Evolutionary conservation across 2,113 vertebrate species (phyloP).

Genomic region (Zosterops pallidus): DNA sequence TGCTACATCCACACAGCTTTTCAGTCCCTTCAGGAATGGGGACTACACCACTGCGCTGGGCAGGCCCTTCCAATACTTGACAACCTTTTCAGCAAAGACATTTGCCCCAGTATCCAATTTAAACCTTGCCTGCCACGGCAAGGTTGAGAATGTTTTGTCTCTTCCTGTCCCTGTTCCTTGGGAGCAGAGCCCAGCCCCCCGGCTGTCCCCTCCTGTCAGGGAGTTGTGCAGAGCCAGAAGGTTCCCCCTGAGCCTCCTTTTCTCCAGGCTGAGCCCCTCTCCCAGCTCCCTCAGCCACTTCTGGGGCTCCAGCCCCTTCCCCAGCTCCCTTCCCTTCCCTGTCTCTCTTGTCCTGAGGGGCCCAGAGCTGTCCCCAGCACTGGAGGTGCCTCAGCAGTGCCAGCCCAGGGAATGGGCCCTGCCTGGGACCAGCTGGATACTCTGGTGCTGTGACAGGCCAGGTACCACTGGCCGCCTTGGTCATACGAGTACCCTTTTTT

Average conservation of each 20-base stretch:
- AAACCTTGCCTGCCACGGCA: fast-evolving
- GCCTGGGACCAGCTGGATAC: not conserved
- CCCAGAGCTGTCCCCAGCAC: not conserved
- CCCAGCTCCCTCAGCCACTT: not conserved
- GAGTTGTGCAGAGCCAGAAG: not conserved
- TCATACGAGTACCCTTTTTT: not conserved
- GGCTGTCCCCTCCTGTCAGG: not conserved
- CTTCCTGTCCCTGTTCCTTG: not conserved
- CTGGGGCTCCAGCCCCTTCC: not conserved
- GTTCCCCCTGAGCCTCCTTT: not conserved
- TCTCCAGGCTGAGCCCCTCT: not conserved
- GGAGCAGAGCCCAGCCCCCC: fast-evolving
- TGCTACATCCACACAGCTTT: not conserved
- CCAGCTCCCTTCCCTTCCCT: not conserved
- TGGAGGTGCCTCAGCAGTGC: not conserved
- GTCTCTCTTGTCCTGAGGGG: not conserved
- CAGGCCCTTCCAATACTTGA: not conserved
- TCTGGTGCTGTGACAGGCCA: not conserved
- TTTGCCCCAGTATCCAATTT: too few species aligned
- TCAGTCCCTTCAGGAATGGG: too few species aligned
- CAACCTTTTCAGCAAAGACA: not conserved
- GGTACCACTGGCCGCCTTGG: fast-evolving
- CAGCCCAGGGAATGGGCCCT: not conserved
- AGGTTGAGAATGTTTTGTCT: fast-evolving
- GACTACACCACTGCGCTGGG: too few species aligned